A percentile compares a stretch with the other conserved stretches of the same genome.
These are phyloP conservation scores for Leucophenga montana DNA, from an alignment of 2,888 invertebrate species.

Conservation along the genomic window DNA sequence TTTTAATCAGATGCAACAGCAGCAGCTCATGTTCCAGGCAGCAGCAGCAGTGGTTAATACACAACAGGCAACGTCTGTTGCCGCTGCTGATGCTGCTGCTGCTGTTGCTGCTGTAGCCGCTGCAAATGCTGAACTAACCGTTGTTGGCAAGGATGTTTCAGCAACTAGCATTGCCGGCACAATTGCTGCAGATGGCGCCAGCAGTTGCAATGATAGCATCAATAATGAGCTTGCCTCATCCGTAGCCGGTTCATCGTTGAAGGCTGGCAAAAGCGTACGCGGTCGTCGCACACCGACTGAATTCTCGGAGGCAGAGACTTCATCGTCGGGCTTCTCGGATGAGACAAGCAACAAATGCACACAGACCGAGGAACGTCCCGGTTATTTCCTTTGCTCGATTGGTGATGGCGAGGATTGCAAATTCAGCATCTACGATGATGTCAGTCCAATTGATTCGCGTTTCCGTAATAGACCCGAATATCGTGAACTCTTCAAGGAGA, in stretches of 20 bases:
- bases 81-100: neutral
- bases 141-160: neutral
- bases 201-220: constrained; percentile 43
- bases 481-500: constrained; percentile 86
- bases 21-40: constrained; percentile 64
- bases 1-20: constrained; percentile 75
- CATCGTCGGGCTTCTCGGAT: constrained; percentile 88
- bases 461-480: constrained; percentile 89
- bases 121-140: neutral
- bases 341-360: constrained; percentile 88
- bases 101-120: neutral
- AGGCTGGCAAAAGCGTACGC: constrained; percentile 25
- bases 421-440: constrained; percentile 88
- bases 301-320: constrained; percentile 89
- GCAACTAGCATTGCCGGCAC: neutral
- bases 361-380: constrained; percentile 85
- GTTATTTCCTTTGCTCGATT: constrained; percentile 88
- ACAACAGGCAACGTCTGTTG: neutral
- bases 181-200: constrained; percentile 21
- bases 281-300: constrained; percentile 84
- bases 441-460: constrained; percentile 84
- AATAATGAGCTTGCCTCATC: constrained; percentile 35
- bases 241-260: constrained; percentile 30
- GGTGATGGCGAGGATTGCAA: constrained; percentile 90
- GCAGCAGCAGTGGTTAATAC: constrained; percentile 54